Evolutionary conservation across 2,113 vertebrate species (phyloP).

Genomic region (Sciurus niger): DNA sequence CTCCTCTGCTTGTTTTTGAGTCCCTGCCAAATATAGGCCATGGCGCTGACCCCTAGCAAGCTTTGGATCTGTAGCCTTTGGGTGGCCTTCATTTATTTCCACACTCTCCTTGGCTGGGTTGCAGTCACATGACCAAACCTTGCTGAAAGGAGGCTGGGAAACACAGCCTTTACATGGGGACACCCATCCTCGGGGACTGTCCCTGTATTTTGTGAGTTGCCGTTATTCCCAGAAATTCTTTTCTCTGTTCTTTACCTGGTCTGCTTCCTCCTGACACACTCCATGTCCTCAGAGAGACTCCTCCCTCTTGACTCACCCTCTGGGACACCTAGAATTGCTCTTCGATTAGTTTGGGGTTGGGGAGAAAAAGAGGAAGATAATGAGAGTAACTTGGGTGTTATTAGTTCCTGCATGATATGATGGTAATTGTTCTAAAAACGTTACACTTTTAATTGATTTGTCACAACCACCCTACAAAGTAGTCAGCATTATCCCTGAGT

Average conservation of each 20-base stretch:
- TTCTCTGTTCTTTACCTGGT: not conserved
- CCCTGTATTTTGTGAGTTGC: accelerated
- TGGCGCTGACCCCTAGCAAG: not conserved
- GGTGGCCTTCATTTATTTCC: not conserved
- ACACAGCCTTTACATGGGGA: not conserved
- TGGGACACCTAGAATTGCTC: accelerated
- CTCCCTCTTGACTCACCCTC: not conserved
- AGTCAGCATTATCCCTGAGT: not conserved
- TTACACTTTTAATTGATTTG: not conserved
- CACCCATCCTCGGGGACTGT: not conserved
- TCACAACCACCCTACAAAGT: not conserved
- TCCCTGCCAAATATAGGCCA: not conserved
- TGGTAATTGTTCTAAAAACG: not conserved
- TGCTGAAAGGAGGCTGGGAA: not conserved
- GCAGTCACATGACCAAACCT: not conserved
- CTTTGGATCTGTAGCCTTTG: not conserved
- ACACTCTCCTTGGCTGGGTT: not conserved
- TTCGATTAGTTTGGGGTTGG: not conserved
- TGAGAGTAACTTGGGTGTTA: not conserved
- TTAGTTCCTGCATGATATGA: not conserved
- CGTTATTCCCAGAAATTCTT: not conserved
- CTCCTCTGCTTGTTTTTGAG: no score
- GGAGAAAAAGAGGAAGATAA: not conserved
- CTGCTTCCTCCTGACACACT: not conserved
- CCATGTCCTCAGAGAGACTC: not conserved